Percentiles rank a stretch among this genome's conserved stretches.
Conservation (phyloP, 2,888 invertebrate species). For the Diarsia dahlii region DNA sequence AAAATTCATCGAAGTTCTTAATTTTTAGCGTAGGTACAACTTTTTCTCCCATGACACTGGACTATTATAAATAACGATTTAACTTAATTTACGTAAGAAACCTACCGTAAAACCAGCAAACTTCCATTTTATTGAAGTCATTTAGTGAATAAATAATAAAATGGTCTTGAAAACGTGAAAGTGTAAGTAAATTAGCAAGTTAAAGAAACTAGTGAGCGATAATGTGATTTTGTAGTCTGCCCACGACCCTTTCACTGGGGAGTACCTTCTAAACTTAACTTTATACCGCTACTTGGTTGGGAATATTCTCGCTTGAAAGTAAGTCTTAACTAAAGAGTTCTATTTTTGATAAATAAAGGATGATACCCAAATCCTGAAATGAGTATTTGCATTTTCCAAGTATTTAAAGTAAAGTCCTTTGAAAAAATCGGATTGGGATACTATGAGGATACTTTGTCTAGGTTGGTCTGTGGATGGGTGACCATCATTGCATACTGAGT, state of each 20-base stretch:
- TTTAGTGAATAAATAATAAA: constrained; percentile 63
- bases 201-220: constrained; percentile 66
- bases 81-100: constrained; percentile 30
- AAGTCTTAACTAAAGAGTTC: neutral
- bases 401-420: neutral
- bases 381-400: neutral
- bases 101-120: constrained; percentile 11
- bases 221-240: constrained; percentile 70
- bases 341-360: neutral
- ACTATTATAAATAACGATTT: constrained; percentile 3
- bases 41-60: too few relatives aligned
- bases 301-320: neutral
- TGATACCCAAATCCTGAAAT: neutral
- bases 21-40: neutral
- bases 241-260: constrained; percentile 68
- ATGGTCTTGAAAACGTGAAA: constrained; percentile 59
- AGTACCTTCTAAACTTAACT: constrained; percentile 61
- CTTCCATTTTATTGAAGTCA: constrained; percentile 48
- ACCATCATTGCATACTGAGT: too few relatives aligned
- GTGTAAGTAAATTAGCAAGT: constrained; percentile 63
- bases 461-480: too few relatives aligned
- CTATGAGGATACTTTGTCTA: neutral
- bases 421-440: neutral
- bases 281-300: constrained; percentile 38
- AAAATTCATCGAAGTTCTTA: neutral